These are phyloP conservation scores for Champsocephalus gunnari DNA, from an alignment of 2,797 vertebrate genomes.

Conservation along the genomic window DNA sequence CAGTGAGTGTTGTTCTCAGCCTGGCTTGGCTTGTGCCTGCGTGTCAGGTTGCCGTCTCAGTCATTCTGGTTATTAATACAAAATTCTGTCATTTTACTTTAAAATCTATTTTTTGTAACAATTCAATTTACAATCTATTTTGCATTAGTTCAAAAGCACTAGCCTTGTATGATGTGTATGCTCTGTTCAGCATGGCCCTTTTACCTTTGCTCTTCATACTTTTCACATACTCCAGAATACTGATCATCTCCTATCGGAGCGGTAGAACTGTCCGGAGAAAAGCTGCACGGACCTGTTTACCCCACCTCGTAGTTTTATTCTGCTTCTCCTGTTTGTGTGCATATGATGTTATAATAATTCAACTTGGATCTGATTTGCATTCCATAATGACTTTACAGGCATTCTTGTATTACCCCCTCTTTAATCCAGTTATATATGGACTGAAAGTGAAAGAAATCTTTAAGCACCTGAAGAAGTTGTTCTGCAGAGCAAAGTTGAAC, in stretches of 20 bases:
- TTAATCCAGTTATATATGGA: too few relatives aligned
- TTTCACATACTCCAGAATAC: slow-evolving; percentile 54
- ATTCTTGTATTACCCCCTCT: slow-evolving; percentile 28
- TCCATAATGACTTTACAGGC: slow-evolving; percentile 38
- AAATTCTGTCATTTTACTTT: slow-evolving; percentile 14
- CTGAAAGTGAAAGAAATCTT: too few relatives aligned
- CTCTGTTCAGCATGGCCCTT: neutral
- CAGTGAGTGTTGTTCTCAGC: slow-evolving; percentile 11
- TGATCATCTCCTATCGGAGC: slow-evolving; percentile 26
- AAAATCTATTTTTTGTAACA: slow-evolving; percentile 20
- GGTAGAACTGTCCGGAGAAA: slow-evolving; percentile 35
- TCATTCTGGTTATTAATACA: neutral
- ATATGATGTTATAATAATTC: neutral
- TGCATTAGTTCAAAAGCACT: neutral
- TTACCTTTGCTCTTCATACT: slow-evolving; percentile 33
- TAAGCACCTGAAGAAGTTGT: too few relatives aligned
- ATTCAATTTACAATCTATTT: neutral
- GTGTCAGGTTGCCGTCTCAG: neutral
- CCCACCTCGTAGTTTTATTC: slow-evolving; percentile 54
- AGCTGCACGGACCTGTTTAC: slow-evolving; percentile 56
- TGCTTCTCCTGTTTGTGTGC: slow-evolving; percentile 19
- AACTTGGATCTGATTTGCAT: slow-evolving; percentile 18
- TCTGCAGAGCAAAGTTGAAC: too few relatives aligned
- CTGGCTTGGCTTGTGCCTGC: slow-evolving; percentile 32
- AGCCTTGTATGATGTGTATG: neutral